A percentile compares a stretch with the other conserved stretches of the same genome.
Conservation (phyloP, 2,888 invertebrate species). For the Trichogramma dendrolimi region DNA sequence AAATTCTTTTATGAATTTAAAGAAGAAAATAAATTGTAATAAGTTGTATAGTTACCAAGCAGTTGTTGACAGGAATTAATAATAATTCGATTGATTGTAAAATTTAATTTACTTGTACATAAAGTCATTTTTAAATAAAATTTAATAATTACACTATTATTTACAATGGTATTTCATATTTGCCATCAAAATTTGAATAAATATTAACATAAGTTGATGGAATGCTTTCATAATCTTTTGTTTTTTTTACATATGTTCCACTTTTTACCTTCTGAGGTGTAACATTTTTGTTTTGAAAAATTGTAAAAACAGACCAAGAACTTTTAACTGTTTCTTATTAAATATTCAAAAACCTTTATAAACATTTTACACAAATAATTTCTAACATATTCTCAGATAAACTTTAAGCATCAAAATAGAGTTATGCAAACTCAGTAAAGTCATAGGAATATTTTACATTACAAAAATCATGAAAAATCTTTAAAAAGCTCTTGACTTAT, state of each 20-base stretch:
- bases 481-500: no score
- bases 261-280: no score
- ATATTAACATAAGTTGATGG: no score
- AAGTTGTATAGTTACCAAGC: background rate
- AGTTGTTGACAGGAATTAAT: constrained; percentile 8
- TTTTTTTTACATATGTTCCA: background rate
- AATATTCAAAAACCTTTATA: no score
- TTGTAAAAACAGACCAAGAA: no score
- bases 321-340: background rate
- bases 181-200: constrained; percentile 11
- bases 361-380: background rate
- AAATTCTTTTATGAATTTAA: constrained; percentile 58
- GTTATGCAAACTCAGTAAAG: background rate
- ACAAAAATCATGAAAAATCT: no score
- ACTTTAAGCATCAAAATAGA: constrained; percentile 2
- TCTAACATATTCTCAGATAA: background rate
- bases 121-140: constrained; percentile 25
- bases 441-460: no score
- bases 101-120: constrained; percentile 25
- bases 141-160: constrained; percentile 28
- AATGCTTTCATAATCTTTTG: background rate
- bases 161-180: constrained; percentile 23
- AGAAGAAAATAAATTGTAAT: constrained; percentile 9
- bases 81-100: constrained; percentile 16
- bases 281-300: no score